A percentile compares a stretch with the other conserved stretches of the same genome.
phyloP scores from a whole-genome alignment of 2,888 invertebrate species.

The Syrista parreyssii region DNA sequence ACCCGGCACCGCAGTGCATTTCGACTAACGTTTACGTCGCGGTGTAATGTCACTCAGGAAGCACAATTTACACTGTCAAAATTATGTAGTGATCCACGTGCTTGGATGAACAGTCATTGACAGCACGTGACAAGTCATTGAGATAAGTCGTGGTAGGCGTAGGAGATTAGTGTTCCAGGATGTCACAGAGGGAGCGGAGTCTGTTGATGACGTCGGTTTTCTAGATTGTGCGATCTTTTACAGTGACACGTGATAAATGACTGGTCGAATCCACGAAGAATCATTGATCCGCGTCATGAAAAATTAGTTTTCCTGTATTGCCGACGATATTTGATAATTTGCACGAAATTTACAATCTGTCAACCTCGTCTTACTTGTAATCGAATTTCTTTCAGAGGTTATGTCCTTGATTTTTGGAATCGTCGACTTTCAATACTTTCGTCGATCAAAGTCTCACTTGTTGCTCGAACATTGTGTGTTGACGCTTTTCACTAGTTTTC shows the following conservation, averaged over 20 bases:
- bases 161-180: neutral
- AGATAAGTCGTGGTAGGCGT: neutral
- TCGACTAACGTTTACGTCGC: conserved; percentile 26
- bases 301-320: neutral
- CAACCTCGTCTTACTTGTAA: neutral
- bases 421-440: neutral
- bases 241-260: neutral
- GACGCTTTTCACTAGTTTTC: neutral
- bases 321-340: neutral
- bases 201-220: neutral
- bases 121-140: neutral
- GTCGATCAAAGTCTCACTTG: neutral
- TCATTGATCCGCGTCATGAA: neutral
- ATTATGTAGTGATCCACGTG: neutral
- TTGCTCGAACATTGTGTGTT: neutral
- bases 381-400: neutral
- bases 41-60: neutral
- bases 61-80: neutral
- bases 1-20: conserved; percentile 29
- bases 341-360: neutral
- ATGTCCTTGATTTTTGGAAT: neutral
- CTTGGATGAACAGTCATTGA: neutral
- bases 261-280: neutral
- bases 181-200: neutral
- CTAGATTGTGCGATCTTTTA: neutral